Percentiles rank a stretch among this genome's conserved stretches.
These are phyloP conservation scores for Patagioenas fasciata DNA, from an alignment of 2,113 vertebrate genomes.

Conservation along the genomic window DNA sequence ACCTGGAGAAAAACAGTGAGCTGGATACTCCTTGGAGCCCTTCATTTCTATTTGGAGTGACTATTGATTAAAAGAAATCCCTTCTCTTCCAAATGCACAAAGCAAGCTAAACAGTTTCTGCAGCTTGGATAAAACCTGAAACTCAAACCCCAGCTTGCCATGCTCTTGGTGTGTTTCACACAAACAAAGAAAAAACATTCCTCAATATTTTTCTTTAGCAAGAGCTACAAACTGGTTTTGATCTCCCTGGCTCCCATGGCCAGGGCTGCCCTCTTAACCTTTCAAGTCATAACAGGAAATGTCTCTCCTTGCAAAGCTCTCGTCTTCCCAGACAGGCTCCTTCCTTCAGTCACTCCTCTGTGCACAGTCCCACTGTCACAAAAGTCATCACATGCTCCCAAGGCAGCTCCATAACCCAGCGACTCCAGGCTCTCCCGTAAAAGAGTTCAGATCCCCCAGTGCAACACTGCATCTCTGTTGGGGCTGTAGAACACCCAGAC, in stretches of 20 bases:
- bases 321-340: conserved; percentile 22
- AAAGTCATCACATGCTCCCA: rapidly evolving
- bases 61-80: background rate
- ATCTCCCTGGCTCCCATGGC: conserved; percentile 49
- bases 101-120: background rate
- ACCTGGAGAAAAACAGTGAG: background rate
- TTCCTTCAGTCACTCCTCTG: background rate
- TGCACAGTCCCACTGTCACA: background rate
- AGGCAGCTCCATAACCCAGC: background rate
- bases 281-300: conserved; percentile 67
- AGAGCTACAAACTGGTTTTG: background rate
- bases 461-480: background rate
- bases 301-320: background rate
- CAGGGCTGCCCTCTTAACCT: conserved; percentile 34
- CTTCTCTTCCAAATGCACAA: background rate
- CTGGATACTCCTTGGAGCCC: background rate
- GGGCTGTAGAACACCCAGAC: background rate
- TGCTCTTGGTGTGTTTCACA: background rate
- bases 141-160: background rate
- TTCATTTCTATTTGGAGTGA: background rate
- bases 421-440: background rate
- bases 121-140: background rate
- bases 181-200: background rate
- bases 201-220: background rate
- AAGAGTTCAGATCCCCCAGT: background rate